Evolutionary conservation across 1,140 invertebrate genomes (phyloP).

Genomic region (Drosophila santomea): DNA sequence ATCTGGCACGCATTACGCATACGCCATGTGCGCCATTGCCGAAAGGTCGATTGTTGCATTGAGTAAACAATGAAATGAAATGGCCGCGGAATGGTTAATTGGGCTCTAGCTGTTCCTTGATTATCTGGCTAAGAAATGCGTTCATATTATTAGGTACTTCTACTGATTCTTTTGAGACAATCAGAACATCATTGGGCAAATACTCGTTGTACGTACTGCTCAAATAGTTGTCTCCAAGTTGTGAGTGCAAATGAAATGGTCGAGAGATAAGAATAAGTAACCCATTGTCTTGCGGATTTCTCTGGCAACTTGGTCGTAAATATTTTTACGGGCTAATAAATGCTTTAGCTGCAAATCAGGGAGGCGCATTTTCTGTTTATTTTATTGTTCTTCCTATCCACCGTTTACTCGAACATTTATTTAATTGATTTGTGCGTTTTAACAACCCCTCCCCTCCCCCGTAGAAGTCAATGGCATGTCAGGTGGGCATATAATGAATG

Average conservation of each 20-base stretch:
- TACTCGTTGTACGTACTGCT: neutral
- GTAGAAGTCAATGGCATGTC: slow-evolving; percentile 58
- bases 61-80: slow-evolving; percentile 43
- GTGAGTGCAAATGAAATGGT: neutral
- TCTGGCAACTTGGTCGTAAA: slow-evolving; percentile 39
- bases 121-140: slow-evolving; percentile 14
- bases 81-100: slow-evolving; percentile 37
- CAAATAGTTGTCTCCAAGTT: slow-evolving; percentile 18
- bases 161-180: neutral
- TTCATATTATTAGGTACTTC: neutral
- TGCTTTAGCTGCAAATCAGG: slow-evolving; percentile 59
- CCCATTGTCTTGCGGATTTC: neutral
- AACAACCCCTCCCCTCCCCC: neutral
- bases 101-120: slow-evolving; percentile 33
- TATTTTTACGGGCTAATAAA: slow-evolving; percentile 66
- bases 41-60: slow-evolving; percentile 55
- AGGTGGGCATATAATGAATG: slow-evolving; percentile 44
- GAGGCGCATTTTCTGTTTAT: slow-evolving; percentile 17
- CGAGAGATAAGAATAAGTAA: slow-evolving; percentile 2
- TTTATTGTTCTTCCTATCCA: slow-evolving; percentile 16
- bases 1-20: slow-evolving; percentile 59
- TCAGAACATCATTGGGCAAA: slow-evolving; percentile 3
- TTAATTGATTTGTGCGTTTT: slow-evolving; percentile 21
- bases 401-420: slow-evolving; percentile 5
- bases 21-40: slow-evolving; percentile 62